phyloP scores from a whole-genome alignment of 1,140 invertebrate genomes.

The Bathynomus jamesi region DNA sequence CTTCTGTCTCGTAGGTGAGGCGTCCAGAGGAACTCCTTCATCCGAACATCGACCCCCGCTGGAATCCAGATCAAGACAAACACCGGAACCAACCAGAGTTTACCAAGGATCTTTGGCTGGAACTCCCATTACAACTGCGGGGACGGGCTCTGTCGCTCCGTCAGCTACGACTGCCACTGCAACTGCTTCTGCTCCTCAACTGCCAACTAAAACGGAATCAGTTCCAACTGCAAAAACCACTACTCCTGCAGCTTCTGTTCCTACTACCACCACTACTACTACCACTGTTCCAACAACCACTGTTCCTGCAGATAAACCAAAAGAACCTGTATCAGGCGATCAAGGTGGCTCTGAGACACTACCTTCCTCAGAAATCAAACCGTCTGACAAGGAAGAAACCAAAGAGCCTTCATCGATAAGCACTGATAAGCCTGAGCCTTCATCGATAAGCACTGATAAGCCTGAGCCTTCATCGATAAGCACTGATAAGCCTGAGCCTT shows the following conservation, averaged over 20 bases:
- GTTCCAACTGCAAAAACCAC: constrained; percentile 21
- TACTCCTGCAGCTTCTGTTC: not conserved
- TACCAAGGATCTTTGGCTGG: constrained; percentile 34
- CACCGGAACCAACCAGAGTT: constrained; percentile 34
- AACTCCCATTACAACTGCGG: constrained; percentile 22
- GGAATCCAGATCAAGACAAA: constrained; percentile 33
- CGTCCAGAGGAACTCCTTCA: constrained; percentile 33
- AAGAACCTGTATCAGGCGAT: not conserved
- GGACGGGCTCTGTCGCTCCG: constrained; percentile 19
- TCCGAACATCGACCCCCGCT: constrained; percentile 34
- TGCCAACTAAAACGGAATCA: constrained; percentile 22
- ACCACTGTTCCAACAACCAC: not conserved
- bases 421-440: too few relatives aligned
- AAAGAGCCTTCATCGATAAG: not conserved
- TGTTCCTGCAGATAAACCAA: not conserved
- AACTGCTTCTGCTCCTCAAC: constrained; percentile 25
- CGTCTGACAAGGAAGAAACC: not conserved
- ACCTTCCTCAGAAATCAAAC: not conserved
- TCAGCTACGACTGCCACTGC: constrained; percentile 12
- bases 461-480: too few relatives aligned
- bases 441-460: too few relatives aligned
- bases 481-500: too few relatives aligned
- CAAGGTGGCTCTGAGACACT: not conserved
- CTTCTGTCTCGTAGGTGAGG: constrained; percentile 25
- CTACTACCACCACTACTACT: not conserved